A percentile compares a stretch with the other conserved stretches of the same genome.
These are phyloP conservation scores for Papilio xuthus DNA, from an alignment of 1,140 invertebrate genomes.

Conservation along the genomic window DNA sequence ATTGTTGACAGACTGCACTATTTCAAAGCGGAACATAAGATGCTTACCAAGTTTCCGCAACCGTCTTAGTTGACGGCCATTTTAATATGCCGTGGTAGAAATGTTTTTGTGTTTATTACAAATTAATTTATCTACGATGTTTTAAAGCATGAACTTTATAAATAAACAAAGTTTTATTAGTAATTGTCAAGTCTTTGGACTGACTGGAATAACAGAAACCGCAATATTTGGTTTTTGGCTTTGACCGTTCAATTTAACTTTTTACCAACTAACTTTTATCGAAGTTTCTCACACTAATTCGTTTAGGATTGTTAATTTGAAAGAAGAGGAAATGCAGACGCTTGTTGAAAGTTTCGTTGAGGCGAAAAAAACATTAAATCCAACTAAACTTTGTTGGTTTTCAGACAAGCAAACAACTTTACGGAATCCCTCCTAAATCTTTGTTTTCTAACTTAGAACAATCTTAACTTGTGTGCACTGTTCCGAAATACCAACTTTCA, in stretches of 20 bases:
- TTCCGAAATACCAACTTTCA: constrained; percentile 20
- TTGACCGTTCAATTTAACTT: not conserved
- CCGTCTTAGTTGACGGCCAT: not conserved
- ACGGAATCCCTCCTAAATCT: constrained; percentile 26
- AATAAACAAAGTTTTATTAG: not conserved
- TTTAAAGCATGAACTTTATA: not conserved
- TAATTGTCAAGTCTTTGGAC: no score
- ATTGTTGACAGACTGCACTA: not conserved
- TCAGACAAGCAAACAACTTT: constrained; percentile 11
- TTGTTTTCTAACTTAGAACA: constrained; percentile 23
- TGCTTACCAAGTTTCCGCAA: constrained; percentile 7
- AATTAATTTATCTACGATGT: not conserved
- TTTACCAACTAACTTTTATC: not conserved
- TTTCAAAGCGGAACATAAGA: not conserved
- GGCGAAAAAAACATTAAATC: not conserved
- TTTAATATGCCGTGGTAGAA: not conserved
- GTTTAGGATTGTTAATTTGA: constrained; percentile 1
- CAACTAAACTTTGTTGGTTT: constrained; percentile 7
- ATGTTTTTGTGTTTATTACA: not conserved
- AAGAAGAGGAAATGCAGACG: not conserved
- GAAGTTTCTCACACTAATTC: not conserved
- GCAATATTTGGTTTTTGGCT: not conserved
- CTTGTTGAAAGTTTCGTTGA: not conserved
- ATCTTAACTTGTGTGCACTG: constrained; percentile 23
- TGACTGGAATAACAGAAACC: not conserved